Conservation (phyloP, 1,140 invertebrate genomes). For the Temnothorax nylanderi region DNA sequence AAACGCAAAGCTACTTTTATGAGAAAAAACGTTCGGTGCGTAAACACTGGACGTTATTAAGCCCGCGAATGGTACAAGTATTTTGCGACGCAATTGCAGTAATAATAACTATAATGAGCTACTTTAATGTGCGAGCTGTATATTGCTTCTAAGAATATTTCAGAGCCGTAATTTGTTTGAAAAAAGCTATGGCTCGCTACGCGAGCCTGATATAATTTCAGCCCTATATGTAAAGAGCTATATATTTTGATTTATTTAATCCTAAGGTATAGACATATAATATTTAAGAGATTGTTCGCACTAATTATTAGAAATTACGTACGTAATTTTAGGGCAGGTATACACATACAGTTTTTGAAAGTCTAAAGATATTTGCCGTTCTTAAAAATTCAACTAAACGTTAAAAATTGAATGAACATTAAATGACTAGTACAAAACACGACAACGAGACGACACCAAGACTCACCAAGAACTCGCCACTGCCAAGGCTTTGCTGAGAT, state of each 20-base stretch:
- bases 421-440: slow-evolving; percentile 6
- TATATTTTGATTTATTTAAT: neutral
- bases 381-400: neutral
- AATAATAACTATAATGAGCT: slow-evolving; percentile 7
- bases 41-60: slow-evolving; percentile 11
- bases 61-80: neutral
- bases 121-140: neutral
- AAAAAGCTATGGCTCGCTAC: neutral
- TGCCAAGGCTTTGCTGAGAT: slow-evolving; percentile 80
- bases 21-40: neutral
- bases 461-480: slow-evolving; percentile 80
- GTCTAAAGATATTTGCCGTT: neutral
- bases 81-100: neutral
- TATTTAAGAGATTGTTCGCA: neutral
- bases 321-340: neutral
- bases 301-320: neutral
- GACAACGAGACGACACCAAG: slow-evolving; percentile 55
- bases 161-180: neutral
- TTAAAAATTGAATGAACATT: neutral
- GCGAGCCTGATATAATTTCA: neutral
- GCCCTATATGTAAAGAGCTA: neutral
- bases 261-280: neutral
- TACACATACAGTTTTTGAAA: neutral
- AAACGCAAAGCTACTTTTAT: neutral
- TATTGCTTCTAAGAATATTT: neutral